Percentiles rank a stretch among this genome's conserved stretches.
Evolutionary conservation across 2,113 vertebrate genomes (phyloP).

Genomic region (Lucifuga dentata): DNA sequence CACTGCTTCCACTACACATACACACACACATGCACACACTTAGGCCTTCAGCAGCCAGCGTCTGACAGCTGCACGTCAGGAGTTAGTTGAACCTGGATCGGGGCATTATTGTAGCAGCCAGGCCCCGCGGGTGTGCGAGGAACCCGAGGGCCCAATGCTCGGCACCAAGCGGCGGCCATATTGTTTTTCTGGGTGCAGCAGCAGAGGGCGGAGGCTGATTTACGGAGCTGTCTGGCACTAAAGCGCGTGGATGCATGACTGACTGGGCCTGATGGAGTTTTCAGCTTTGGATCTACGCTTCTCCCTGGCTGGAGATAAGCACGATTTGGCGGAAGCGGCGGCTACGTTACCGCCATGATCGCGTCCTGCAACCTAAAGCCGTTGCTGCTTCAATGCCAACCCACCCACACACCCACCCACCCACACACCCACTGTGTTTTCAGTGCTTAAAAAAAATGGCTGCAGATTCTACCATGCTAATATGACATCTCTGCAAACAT

Average conservation of each 20-base stretch:
- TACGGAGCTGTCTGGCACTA: slow-evolving; percentile 79
- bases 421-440: background rate
- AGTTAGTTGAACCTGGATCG: slow-evolving; percentile 77
- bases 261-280: slow-evolving; percentile 80
- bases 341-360: slow-evolving; percentile 40
- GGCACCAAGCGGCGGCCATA: slow-evolving; percentile 71
- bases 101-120: slow-evolving; percentile 68
- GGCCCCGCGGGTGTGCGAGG: slow-evolving; percentile 47
- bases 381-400: slow-evolving; percentile 17
- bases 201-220: slow-evolving; percentile 72
- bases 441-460: too few species aligned
- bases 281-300: slow-evolving; percentile 79
- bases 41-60: slow-evolving; percentile 61
- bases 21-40: slow-evolving; percentile 3
- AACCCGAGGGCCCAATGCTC: slow-evolving; percentile 56
- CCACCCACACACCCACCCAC: background rate
- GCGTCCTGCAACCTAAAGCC: slow-evolving; percentile 5
- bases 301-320: slow-evolving; percentile 47
- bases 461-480: too few species aligned
- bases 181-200: slow-evolving; percentile 76
- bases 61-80: slow-evolving; percentile 78
- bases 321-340: slow-evolving; percentile 37
- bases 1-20: background rate
- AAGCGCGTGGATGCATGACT: slow-evolving; percentile 72
- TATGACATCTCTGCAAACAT: too few species aligned